These are phyloP conservation scores for Contarinia nasturtii DNA, from an alignment of 1,140 invertebrate genomes.

Conservation along the genomic window DNA sequence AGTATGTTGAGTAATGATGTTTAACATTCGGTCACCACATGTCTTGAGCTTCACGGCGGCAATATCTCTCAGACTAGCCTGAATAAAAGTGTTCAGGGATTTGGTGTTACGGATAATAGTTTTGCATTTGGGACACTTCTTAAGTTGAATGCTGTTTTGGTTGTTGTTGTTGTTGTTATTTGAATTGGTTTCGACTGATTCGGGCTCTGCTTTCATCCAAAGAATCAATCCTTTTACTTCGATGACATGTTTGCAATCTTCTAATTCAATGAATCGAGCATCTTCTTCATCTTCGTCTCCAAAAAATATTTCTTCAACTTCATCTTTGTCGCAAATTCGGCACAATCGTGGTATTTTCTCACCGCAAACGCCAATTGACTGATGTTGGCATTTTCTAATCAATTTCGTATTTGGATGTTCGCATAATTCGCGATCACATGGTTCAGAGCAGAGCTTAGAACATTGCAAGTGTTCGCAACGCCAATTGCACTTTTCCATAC, in stretches of 20 bases:
- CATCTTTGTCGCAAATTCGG: conserved; percentile 24
- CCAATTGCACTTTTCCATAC: conserved; percentile 20
- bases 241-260: conserved; percentile 42
- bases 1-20: background rate
- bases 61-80: conserved; percentile 30
- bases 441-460: conserved; percentile 26
- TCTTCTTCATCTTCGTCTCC: conserved; percentile 33
- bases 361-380: conserved; percentile 37
- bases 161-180: conserved; percentile 10
- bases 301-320: conserved; percentile 29
- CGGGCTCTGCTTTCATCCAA: conserved; percentile 21
- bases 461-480: conserved; percentile 31
- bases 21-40: conserved; percentile 16
- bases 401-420: conserved; percentile 25
- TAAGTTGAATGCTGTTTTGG: conserved; percentile 28
- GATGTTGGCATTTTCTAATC: conserved; percentile 28
- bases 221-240: conserved; percentile 33
- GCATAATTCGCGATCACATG: conserved; percentile 28
- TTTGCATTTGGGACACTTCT: conserved; percentile 40
- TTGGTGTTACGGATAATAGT: conserved; percentile 35
- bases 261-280: conserved; percentile 38
- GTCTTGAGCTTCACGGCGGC: conserved; percentile 30
- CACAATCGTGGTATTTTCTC: conserved; percentile 31
- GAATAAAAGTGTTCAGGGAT: conserved; percentile 38
- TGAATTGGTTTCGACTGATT: background rate